These are phyloP conservation scores for Suricata suricatta DNA, from an alignment of 2,113 vertebrate species.

Conservation along the genomic window DNA sequence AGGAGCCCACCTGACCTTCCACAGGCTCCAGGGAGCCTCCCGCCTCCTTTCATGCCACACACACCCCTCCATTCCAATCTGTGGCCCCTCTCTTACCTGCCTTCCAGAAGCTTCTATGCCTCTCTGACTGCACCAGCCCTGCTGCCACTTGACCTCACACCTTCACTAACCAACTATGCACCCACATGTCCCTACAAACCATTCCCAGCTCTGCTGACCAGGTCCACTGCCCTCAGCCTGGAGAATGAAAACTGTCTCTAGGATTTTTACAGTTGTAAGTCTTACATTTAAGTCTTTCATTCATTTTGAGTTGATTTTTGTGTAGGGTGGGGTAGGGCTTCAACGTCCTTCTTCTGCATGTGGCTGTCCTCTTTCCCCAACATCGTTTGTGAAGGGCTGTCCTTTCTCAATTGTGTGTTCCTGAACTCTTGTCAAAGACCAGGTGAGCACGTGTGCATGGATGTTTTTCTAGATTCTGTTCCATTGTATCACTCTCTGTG, in stretches of 20 bases:
- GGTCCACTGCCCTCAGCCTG: too few relatives aligned
- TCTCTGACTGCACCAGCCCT: too few relatives aligned
- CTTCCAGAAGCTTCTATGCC: fast-evolving
- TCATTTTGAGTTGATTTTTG: background rate
- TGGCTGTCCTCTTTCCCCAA: background rate
- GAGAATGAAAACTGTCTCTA: background rate
- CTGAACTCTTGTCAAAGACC: background rate
- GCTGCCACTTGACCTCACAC: fast-evolving
- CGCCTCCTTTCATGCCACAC: background rate
- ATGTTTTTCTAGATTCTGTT: background rate
- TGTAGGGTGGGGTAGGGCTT: background rate
- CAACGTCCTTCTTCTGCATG: fast-evolving
- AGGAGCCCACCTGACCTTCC: too few relatives aligned
- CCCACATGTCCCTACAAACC: fast-evolving
- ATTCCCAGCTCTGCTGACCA: too few relatives aligned
- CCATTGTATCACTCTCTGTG: fast-evolving
- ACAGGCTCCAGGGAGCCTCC: too few relatives aligned
- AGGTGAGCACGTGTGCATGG: background rate
- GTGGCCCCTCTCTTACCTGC: too few relatives aligned
- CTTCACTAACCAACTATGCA: fast-evolving
- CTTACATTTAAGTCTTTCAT: background rate
- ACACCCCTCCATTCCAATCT: fast-evolving
- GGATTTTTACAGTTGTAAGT: background rate
- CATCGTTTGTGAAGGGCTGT: background rate
- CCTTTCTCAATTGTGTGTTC: background rate